A percentile compares a stretch with the other conserved stretches of the same genome.
These are phyloP conservation scores for Carpatolechia fugitivella DNA, from an alignment of 2,888 invertebrate species.

Conservation along the genomic window DNA sequence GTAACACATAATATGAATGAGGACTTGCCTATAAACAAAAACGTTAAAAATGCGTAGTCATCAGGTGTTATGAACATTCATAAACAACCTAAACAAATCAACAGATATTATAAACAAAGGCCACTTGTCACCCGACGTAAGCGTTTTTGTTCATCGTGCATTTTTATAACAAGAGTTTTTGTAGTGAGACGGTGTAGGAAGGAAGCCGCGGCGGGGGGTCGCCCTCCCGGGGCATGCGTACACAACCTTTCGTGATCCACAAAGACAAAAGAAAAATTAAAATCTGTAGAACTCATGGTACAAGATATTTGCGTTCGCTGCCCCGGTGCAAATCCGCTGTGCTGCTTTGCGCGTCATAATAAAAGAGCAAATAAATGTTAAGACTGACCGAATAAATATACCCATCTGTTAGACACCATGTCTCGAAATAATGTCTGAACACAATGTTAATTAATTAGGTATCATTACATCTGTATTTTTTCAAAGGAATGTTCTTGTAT, in stretches of 20 bases:
- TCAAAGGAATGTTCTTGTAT: too few relatives aligned
- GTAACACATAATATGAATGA: neutral
- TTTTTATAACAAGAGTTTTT: constrained; percentile 75
- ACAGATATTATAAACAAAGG: constrained; percentile 74
- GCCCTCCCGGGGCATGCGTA: constrained; percentile 70
- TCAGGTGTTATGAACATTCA: constrained; percentile 64
- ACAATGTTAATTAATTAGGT: too few relatives aligned
- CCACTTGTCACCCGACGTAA: constrained; percentile 76
- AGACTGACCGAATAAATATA: too few relatives aligned
- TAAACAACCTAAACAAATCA: constrained; percentile 71
- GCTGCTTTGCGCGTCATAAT: neutral
- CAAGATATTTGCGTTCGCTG: constrained; percentile 36
- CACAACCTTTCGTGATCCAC: constrained; percentile 78
- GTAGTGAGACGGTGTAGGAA: constrained; percentile 73
- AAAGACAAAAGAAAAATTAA: constrained; percentile 78
- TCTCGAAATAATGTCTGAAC: too few relatives aligned
- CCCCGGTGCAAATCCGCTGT: neutral
- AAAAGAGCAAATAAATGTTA: too few relatives aligned
- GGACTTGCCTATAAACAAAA: neutral
- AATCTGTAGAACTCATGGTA: constrained; percentile 66
- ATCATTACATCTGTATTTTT: too few relatives aligned
- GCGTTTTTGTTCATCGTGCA: constrained; percentile 71
- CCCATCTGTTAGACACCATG: too few relatives aligned
- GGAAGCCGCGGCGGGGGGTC: constrained; percentile 74
- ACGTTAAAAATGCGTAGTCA: constrained; percentile 51